Percentiles rank a stretch among this genome's conserved stretches.
Conservation (phyloP, 2,797 vertebrate species). For the Sebastes wilsoni region DNA sequence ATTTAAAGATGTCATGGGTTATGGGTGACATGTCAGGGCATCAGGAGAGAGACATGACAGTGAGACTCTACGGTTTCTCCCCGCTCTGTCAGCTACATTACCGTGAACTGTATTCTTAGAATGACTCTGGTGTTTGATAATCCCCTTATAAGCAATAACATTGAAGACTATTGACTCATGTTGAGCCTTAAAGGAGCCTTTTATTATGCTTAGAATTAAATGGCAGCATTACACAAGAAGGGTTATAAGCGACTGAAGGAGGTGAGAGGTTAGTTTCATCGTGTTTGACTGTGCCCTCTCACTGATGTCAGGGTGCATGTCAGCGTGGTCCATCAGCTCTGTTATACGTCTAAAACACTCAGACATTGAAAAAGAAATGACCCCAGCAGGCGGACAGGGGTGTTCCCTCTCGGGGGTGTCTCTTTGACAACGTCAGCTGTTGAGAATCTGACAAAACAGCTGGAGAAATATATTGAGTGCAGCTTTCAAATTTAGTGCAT, state of each 20-base stretch:
- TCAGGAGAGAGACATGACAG: conserved; percentile 9
- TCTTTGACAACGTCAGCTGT: neutral
- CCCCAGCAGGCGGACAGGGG: neutral
- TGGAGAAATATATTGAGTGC: neutral
- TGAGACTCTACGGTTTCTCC: neutral
- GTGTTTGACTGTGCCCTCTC: neutral
- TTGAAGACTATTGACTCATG: neutral
- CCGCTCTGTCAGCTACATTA: conserved; percentile 28
- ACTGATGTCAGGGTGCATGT: neutral
- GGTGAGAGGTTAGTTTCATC: neutral
- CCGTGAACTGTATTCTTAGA: conserved; percentile 4
- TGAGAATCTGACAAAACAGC: neutral
- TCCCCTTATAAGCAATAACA: neutral
- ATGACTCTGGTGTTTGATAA: neutral
- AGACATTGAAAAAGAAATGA: neutral
- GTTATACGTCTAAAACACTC: neutral
- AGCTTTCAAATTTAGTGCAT: neutral
- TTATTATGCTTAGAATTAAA: neutral
- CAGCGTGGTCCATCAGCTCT: neutral
- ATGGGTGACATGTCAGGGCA: conserved; percentile 13
- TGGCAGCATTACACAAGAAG: neutral
- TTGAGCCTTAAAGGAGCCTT: neutral
- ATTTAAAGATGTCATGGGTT: conserved; percentile 46
- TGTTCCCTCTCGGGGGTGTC: neutral
- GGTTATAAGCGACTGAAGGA: neutral